Evolutionary conservation across 2,797 vertebrate genomes (phyloP).

Genomic region (Aselliscus stoliczkanus): DNA sequence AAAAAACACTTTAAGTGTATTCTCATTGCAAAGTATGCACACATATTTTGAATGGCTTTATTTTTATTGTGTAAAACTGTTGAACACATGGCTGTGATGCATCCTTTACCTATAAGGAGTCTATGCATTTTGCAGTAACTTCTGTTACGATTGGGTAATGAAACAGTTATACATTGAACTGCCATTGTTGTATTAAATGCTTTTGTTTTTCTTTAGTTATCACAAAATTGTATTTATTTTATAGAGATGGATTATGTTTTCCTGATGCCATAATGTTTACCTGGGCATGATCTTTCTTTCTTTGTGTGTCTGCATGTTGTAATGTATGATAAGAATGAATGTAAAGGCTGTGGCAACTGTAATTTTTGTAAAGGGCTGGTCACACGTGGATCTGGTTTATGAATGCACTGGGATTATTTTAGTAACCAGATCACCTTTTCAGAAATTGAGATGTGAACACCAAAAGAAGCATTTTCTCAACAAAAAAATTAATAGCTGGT

Average conservation of each 20-base stretch:
- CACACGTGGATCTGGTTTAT: conserved; percentile 59
- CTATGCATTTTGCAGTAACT: conserved; percentile 73
- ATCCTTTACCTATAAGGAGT: conserved; percentile 49
- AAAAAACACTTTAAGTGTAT: conserved; percentile 32
- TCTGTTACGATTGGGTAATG: conserved; percentile 60
- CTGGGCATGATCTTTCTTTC: conserved; percentile 36
- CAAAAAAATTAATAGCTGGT: conserved; percentile 71
- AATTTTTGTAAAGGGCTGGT: conserved; percentile 75
- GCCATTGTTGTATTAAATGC: conserved; percentile 70
- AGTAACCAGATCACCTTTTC: conserved; percentile 68
- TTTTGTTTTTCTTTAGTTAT: conserved; percentile 61
- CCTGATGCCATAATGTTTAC: conserved; percentile 41
- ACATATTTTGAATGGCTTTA: conserved; percentile 68
- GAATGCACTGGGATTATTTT: conserved; percentile 37
- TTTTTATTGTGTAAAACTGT: conserved; percentile 70
- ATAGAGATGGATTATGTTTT: conserved; percentile 49
- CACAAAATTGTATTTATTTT: conserved; percentile 64
- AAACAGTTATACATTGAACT: conserved; percentile 62
- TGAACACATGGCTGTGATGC: conserved; percentile 61
- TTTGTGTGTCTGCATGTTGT: conserved; percentile 50
- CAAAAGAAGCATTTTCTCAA: conserved; percentile 74
- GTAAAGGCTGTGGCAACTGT: conserved; percentile 49
- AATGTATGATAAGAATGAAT: conserved; percentile 59
- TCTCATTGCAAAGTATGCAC: conserved; percentile 63
- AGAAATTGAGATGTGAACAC: conserved; percentile 61